phyloP scores from a whole-genome alignment of 2,113 vertebrate species.

The Carassius gibelio region DNA sequence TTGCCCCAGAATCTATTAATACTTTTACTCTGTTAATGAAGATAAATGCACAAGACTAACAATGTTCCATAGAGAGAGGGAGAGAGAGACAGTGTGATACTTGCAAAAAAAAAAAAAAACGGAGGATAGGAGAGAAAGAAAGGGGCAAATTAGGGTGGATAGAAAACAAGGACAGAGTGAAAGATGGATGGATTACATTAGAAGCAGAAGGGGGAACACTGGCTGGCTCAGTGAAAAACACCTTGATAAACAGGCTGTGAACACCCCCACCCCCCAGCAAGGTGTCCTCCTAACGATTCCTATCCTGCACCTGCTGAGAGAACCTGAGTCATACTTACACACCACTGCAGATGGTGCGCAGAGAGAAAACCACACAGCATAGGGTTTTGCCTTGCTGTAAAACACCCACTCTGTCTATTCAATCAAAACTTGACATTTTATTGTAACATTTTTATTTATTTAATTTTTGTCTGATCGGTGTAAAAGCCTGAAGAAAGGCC shows the following conservation, averaged over 20 bases:
- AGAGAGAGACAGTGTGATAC: constrained; percentile 34
- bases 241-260: constrained; percentile 52
- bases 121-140: constrained; percentile 18
- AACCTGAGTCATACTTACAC: constrained; percentile 39
- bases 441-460: background rate
- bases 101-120: background rate
- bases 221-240: constrained; percentile 60
- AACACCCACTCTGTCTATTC: background rate
- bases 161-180: constrained; percentile 62
- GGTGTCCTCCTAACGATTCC: constrained; percentile 60
- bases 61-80: constrained; percentile 54
- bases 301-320: constrained; percentile 50
- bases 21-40: constrained; percentile 69
- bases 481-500: background rate
- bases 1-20: constrained; percentile 68
- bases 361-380: background rate
- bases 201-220: constrained; percentile 51
- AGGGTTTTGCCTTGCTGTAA: constrained; percentile 3
- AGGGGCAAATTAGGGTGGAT: constrained; percentile 4
- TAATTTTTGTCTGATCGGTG: background rate
- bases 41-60: constrained; percentile 67
- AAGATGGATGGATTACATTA: constrained; percentile 73
- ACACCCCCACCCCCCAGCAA: constrained; percentile 43
- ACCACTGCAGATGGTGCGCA: background rate
- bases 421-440: background rate